Percentiles rank a stretch among this genome's conserved stretches.
phyloP scores from a whole-genome alignment of 2,113 vertebrate species.

The Oryzias javanicus region DNA sequence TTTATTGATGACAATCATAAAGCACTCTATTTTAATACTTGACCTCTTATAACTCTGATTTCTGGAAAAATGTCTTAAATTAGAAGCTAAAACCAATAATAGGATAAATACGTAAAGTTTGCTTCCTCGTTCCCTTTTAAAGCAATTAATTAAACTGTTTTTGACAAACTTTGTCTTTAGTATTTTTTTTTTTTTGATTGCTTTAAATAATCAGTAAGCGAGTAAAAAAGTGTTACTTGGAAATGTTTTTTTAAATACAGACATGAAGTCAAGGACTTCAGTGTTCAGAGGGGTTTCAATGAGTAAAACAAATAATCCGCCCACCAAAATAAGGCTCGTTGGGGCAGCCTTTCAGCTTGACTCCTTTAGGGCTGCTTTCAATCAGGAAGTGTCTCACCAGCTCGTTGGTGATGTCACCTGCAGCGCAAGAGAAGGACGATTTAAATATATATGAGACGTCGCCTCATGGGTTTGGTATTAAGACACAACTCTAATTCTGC shows the following conservation, averaged over 20 bases:
- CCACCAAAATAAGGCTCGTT: constrained; percentile 97
- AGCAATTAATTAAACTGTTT: no score
- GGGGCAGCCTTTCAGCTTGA: constrained; percentile 97
- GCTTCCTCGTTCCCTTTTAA: no score
- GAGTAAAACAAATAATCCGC: constrained; percentile 23
- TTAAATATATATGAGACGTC: constrained; percentile 30
- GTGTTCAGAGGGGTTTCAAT: not conserved
- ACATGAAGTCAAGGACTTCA: not conserved
- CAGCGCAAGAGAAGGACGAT: constrained; percentile 1
- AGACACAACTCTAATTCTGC: constrained; percentile 3
- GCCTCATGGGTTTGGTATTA: constrained; percentile 24
- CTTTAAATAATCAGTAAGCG: constrained; percentile 24
- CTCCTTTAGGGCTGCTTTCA: constrained; percentile 93
- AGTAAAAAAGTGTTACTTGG: constrained; percentile 35
- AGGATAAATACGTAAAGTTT: no score
- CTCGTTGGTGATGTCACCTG: constrained; percentile 89
- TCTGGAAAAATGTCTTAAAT: no score
- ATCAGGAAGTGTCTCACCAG: constrained; percentile 98
- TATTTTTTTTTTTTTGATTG: constrained; percentile 11
- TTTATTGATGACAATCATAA: no score
- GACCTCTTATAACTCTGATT: no score
- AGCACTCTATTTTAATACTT: no score
- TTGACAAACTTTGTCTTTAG: no score
- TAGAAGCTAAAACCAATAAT: no score
- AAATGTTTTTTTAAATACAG: not conserved